Conservation (phyloP, 1,140 invertebrate genomes). For the Saccostrea echinata region DNA sequence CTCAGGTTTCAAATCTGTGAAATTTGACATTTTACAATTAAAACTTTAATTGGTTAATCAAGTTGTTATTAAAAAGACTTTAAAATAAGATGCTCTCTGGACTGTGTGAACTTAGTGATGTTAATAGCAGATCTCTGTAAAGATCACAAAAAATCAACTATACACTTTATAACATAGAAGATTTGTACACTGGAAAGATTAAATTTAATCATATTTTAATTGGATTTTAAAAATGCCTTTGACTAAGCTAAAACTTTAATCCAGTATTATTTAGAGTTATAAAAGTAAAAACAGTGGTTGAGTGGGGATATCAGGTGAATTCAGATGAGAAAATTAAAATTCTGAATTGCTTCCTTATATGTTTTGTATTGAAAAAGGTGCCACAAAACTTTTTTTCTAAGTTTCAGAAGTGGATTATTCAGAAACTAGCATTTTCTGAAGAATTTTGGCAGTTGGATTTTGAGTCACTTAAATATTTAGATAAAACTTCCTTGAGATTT, state of each 20-base stretch:
- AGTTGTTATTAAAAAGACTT: not conserved
- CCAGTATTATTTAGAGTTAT: not conserved
- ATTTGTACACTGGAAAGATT: not conserved
- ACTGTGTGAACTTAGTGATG: too few species aligned
- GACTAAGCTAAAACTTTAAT: not conserved
- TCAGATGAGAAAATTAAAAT: not conserved
- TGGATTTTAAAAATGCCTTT: not conserved
- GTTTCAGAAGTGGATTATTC: too few species aligned
- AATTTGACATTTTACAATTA: not conserved
- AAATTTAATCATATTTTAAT: slow-evolving; percentile 29
- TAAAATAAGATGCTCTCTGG: too few species aligned
- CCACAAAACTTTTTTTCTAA: too few species aligned
- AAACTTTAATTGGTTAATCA: not conserved
- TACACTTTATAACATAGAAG: not conserved
- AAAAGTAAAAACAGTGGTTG: not conserved
- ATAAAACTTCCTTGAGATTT: too few species aligned
- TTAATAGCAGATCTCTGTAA: not conserved
- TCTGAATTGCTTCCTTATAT: too few species aligned
- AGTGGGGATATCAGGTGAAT: not conserved
- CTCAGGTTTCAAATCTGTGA: not conserved
- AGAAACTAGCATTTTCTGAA: too few species aligned
- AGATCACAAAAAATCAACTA: not conserved
- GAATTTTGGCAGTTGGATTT: too few species aligned
- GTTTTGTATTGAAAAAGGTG: too few species aligned
- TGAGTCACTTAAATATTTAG: too few species aligned